Evolutionary conservation across 2,113 vertebrate genomes (phyloP).

Genomic region (Tretioscincus oriximinensis): DNA sequence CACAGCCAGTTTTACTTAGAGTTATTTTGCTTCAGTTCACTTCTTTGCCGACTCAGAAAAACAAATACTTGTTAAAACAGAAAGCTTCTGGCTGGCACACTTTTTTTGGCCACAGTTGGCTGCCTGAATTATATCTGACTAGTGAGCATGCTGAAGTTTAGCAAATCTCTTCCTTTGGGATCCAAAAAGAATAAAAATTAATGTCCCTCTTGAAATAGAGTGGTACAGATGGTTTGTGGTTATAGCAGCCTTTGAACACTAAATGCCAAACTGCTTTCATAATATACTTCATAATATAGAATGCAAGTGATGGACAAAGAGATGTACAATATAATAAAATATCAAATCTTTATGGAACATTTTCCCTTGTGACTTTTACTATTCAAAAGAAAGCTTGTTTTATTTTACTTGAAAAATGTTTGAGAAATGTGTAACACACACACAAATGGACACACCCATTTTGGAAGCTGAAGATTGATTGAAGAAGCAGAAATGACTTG

Average conservation of each 20-base stretch:
- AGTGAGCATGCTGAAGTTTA: conserved; percentile 43
- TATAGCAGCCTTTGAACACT: conserved; percentile 65
- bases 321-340: conserved; percentile 43
- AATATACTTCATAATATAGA: conserved; percentile 46
- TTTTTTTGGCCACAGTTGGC: conserved; percentile 42
- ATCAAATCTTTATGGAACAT: conserved; percentile 51
- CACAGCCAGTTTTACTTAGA: conserved; percentile 35
- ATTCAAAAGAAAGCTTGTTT: conserved; percentile 34
- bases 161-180: conserved; percentile 57
- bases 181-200: conserved; percentile 68
- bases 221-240: conserved; percentile 65
- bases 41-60: conserved; percentile 36
- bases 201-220: conserved; percentile 69
- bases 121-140: conserved; percentile 57
- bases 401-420: not conserved
- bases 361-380: conserved; percentile 52
- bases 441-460: conserved; percentile 9
- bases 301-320: conserved; percentile 45
- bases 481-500: not conserved
- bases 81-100: conserved; percentile 41
- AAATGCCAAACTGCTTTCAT: conserved; percentile 65
- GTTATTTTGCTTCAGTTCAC: conserved; percentile 34
- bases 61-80: conserved; percentile 19
- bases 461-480: not conserved
- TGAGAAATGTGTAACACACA: not conserved